phyloP scores from a whole-genome alignment of 2,888 invertebrate species.

The Noctua comes region DNA sequence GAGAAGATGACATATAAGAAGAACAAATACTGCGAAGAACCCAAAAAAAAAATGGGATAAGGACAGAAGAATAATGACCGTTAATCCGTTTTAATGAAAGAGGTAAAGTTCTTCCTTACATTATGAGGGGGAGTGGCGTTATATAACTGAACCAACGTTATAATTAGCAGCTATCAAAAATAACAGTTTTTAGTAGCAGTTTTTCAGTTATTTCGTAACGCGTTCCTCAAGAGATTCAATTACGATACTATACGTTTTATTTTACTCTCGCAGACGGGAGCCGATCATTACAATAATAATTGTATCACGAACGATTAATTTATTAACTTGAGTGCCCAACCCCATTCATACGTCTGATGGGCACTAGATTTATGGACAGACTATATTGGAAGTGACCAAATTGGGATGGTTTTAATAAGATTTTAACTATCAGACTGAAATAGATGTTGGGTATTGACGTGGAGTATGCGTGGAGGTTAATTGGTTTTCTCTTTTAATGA shows the following conservation, averaged over 20 bases:
- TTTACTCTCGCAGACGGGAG: conserved; percentile 78
- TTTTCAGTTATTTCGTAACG: conserved; percentile 65
- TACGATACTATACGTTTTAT: conserved; percentile 81
- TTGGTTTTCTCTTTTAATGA: conserved; percentile 13
- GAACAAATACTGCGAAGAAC: neutral
- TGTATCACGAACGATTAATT: conserved; percentile 87
- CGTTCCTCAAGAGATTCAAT: conserved; percentile 82
- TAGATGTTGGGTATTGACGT: conserved; percentile 39
- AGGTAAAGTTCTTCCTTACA: neutral
- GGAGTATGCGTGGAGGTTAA: conserved; percentile 20
- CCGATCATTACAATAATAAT: conserved; percentile 87
- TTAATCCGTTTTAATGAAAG: conserved; percentile 14
- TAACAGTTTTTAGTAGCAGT: conserved; percentile 65
- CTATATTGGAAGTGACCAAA: conserved; percentile 66
- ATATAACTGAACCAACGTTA: conserved; percentile 38
- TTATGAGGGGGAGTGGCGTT: conserved; percentile 44
- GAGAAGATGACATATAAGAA: neutral
- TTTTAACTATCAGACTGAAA: conserved; percentile 55
- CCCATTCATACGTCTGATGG: conserved; percentile 80
- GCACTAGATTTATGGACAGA: conserved; percentile 72
- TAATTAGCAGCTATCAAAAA: conserved; percentile 55
- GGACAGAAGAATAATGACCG: neutral
- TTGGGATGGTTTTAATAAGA: conserved; percentile 67
- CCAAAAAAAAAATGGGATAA: neutral
- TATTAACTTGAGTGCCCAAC: conserved; percentile 76